A percentile compares a stretch with the other conserved stretches of the same genome.
These are phyloP conservation scores for Panagrolaimus sp. DNA, from an alignment of 1,140 invertebrate species.

Conservation along the genomic window DNA sequence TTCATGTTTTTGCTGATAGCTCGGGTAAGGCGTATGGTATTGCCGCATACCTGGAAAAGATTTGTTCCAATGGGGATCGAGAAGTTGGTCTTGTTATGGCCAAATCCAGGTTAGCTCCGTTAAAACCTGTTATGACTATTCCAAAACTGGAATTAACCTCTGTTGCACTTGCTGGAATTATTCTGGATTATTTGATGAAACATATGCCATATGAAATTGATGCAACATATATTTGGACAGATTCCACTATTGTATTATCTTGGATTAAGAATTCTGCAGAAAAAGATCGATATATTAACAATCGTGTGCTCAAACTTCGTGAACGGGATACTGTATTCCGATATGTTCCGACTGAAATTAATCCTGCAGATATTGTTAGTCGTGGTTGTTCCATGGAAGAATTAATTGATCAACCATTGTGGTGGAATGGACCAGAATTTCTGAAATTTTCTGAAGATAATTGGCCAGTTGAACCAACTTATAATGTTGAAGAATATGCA, in stretches of 20 bases:
- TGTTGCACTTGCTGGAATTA: background rate
- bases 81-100: background rate
- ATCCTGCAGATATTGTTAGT: background rate
- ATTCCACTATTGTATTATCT: background rate
- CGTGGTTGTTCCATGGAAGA: background rate
- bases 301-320: background rate
- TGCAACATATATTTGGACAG: background rate
- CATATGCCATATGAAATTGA: background rate
- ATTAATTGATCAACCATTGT: background rate
- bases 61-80: background rate
- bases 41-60: too few relatives aligned
- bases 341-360: background rate
- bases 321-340: background rate
- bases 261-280: background rate
- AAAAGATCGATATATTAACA: background rate
- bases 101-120: background rate
- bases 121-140: background rate
- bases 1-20: too few relatives aligned
- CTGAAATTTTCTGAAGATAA: too few relatives aligned
- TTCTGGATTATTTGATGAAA: background rate
- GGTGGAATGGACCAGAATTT: background rate
- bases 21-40: too few relatives aligned
- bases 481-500: too few relatives aligned
- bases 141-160: background rate
- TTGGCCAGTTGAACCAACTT: too few relatives aligned